Base-by-base conservation (phyloP, 2,113 vertebrate genomes). In the Mesocricetus auratus region DNA sequence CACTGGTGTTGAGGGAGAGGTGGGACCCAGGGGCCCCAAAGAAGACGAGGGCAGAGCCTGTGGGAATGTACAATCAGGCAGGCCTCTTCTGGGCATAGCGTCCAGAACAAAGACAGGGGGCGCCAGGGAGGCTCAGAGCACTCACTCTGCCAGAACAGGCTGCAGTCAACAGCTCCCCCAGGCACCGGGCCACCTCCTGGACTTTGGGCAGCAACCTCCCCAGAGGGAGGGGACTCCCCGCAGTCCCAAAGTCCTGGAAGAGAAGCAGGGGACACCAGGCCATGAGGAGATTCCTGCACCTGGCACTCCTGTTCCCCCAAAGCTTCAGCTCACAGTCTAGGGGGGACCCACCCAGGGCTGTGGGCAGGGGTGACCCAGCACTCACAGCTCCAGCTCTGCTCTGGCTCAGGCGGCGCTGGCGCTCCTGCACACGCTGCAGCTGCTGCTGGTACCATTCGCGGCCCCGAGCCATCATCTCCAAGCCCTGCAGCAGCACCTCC, bases 361-460 rank as follows among this genome's bases (percentile, higher is more conserved):
- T 13, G 3, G 29, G 31, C 4, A 16, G 36, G 3, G 39, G 8
- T 36, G 36, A 2, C 62, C 26, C 0, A 0, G 3, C 66, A 98
- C 99, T 98, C 96, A 99, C 99, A 0, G 90, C 78, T 83, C 97
- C 96, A 53, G 97, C 98, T 77, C 98, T 97, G 95, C 97, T 98
- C 96, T 98, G 99, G 85, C 99, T 99, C 47, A 99, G 96, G 31
- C 98, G 98, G 87, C 96, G 98, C 99, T 99, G 99, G 36, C 98
- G 99, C 90, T 99, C 99, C 42, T 99, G 99, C 94, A 99, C 99
- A 11, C 98, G 98, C 93, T 99, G 99, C 98, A 99, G 99, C 95
- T 99, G 99, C 87, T 98, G 99, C 96, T 99, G 99, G 98, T 99
- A 99, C 99, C 99, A 99, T 12, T 99, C 99, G 0, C 99, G 98